These are phyloP conservation scores for Selene dorsalis DNA, from an alignment of 2,797 vertebrate genomes.

Conservation along the genomic window DNA sequence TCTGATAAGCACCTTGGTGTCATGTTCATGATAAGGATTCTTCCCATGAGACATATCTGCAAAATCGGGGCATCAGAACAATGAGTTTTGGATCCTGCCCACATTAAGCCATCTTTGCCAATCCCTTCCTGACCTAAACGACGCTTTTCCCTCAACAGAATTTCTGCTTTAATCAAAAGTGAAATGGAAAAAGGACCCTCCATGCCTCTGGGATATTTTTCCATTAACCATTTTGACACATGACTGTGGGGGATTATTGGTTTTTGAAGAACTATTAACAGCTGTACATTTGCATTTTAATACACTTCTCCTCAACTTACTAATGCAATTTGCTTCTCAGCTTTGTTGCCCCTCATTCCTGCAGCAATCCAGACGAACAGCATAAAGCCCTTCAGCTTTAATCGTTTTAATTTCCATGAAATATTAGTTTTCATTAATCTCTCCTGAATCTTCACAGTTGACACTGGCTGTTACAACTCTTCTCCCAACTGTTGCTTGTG, in stretches of 20 bases:
- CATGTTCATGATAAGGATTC: slow-evolving; percentile 50
- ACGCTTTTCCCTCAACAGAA: slow-evolving; percentile 83
- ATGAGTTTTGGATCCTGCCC: slow-evolving; percentile 69
- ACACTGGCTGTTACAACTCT: slow-evolving; percentile 47
- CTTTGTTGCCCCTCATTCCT: slow-evolving; percentile 93
- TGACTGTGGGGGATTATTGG: slow-evolving; percentile 99
- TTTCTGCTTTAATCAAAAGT: slow-evolving; percentile 97
- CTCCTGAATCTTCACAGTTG: slow-evolving; percentile 74
- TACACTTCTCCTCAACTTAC: slow-evolving; percentile 95
- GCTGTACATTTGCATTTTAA: slow-evolving; percentile 99
- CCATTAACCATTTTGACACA: slow-evolving; percentile 99
- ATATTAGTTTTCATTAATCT: slow-evolving; percentile 85
- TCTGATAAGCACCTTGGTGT: slow-evolving; percentile 59
- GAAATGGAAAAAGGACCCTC: slow-evolving; percentile 91
- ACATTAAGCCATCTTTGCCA: slow-evolving; percentile 74
- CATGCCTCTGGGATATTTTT: slow-evolving; percentile 98
- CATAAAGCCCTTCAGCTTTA: slow-evolving; percentile 79
- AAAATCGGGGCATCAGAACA: slow-evolving; percentile 73
- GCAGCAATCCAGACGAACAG: slow-evolving; percentile 85
- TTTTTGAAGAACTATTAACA: slow-evolving; percentile 99
- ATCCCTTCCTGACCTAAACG: slow-evolving; percentile 70
- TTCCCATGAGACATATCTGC: slow-evolving; percentile 66
- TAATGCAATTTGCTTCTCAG: slow-evolving; percentile 96
- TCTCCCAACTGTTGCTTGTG: slow-evolving; percentile 61
- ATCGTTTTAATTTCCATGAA: slow-evolving; percentile 86